Evolutionary conservation across 2,113 vertebrate genomes (phyloP), one percentile per base, ranked within the genome.

Genomic region (Hipposideros armiger): DNA sequence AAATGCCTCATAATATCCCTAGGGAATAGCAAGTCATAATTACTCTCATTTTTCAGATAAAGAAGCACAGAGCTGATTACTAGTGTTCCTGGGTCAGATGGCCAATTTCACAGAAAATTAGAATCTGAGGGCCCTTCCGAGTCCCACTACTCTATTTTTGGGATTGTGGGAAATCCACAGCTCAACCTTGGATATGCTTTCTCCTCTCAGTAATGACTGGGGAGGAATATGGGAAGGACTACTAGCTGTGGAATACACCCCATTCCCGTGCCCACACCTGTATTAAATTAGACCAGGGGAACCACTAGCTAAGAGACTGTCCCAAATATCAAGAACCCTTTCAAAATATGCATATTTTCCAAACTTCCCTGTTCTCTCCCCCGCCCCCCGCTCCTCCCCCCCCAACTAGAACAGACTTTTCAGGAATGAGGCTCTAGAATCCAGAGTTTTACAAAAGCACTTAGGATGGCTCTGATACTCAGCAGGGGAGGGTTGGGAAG

Each of bases 21-120:
- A 36, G 58, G 58, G 67, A 77, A 93, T 11, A 76, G 16, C 15
- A 78, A 78, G 40, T 36, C 83, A 64, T 17, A 83, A 62, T 67
- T 52, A n/a, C 40, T 69, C 11, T 20, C 45, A 69, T 76, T 92
- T 91, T 84, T 84, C 52, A 93, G 64, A 74, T 94, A 60, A 85
- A 88, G 47, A 90, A 67, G 3, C 7, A 42, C 36, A 52, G 11
- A 81, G 20, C 6, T 36, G 4, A 80, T 84, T 42, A 62, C 54
- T 84, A 11, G 13, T 30, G 74, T 54, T 30, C n/a, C 8, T 50
- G 24, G 15, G 8, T 60, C 64, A 47, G 32, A 24, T 36, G 54
- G 32, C 17, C 30, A 56, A 8, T 87, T 76, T 90, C 52, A 81
- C 3, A 92, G 62, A 83, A 62, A 86, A 64, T 58, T 50, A n/a